A percentile compares a stretch with the other conserved stretches of the same genome.
These are phyloP conservation scores for Hylia prasina DNA, from an alignment of 2,113 vertebrate genomes.

Conservation along the genomic window DNA sequence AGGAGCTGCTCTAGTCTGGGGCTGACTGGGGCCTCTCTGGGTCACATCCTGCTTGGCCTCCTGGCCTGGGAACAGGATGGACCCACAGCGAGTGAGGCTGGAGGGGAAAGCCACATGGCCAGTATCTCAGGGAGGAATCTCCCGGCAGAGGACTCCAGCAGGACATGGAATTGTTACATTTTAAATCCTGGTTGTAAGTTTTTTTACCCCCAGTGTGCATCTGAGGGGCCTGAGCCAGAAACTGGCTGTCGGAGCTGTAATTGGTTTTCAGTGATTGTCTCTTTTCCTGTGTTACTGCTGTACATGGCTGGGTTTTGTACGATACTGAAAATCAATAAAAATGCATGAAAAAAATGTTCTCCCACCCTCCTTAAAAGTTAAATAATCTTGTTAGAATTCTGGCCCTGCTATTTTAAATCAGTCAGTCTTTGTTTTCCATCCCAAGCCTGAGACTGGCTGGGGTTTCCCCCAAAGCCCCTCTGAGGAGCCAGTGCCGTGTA, in stretches of 20 bases:
- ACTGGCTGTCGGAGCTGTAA: neutral
- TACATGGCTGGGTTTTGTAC: slow-evolving; percentile 32
- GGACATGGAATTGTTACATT: neutral
- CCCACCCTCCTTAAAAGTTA: slow-evolving; percentile 16
- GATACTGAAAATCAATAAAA: slow-evolving; percentile 67
- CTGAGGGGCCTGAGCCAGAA: neutral
- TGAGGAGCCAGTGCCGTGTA: rapidly evolving
- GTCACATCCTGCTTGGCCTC: neutral
- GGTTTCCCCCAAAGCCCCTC: rapidly evolving
- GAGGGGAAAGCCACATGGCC: rapidly evolving
- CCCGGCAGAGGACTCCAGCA: neutral
- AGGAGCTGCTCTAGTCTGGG: rapidly evolving
- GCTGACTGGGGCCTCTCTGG: neutral
- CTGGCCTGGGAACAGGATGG: neutral
- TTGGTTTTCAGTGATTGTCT: slow-evolving; percentile 32
- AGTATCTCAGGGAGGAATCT: neutral
- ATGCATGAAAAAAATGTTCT: slow-evolving; percentile 27
- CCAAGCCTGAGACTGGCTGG: rapidly evolving
- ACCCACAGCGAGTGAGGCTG: rapidly evolving
- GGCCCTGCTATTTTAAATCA: neutral
- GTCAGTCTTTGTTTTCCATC: neutral
- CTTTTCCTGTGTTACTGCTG: slow-evolving; percentile 47
- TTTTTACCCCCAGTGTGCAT: neutral
- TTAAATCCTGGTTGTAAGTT: neutral
- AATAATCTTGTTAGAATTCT: slow-evolving; percentile 36